These are phyloP conservation scores for Leucophenga montana DNA, from an alignment of 2,888 invertebrate species.

Conservation along the genomic window DNA sequence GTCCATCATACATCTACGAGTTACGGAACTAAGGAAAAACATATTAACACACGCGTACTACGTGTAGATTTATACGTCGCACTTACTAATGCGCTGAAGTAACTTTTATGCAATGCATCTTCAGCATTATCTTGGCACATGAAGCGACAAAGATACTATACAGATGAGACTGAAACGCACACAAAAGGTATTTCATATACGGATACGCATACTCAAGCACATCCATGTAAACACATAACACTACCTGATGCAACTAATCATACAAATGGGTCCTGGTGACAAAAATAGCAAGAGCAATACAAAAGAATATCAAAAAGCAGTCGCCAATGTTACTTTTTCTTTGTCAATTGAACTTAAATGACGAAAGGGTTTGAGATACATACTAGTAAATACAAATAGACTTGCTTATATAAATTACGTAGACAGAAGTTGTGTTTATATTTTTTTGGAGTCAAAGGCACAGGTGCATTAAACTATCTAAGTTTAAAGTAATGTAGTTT, in stretches of 20 bases:
- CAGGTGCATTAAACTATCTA: neutral
- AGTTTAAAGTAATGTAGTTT: neutral
- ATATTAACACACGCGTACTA: no score
- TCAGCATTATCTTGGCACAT: no score
- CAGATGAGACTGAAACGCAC: neutral
- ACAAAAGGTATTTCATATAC: neutral
- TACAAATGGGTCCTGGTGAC: constrained; percentile 17
- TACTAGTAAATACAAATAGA: no score
- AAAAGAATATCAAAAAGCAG: neutral
- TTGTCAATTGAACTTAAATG: constrained; percentile 5
- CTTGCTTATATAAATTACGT: no score
- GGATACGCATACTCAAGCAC: neutral
- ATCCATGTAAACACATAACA: neutral
- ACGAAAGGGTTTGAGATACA: neutral
- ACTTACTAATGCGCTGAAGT: no score
- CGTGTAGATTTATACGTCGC: no score
- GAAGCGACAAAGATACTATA: no score
- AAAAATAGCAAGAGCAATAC: neutral
- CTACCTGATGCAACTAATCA: constrained; percentile 22
- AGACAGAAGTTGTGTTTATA: no score
- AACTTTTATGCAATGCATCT: no score
- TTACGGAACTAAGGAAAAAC: no score
- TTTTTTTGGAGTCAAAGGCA: no score
- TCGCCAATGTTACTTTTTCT: neutral
- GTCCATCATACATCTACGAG: no score